These are phyloP conservation scores for Agrochola circellaris DNA, from an alignment of 2,888 invertebrate genomes.

Conservation along the genomic window DNA sequence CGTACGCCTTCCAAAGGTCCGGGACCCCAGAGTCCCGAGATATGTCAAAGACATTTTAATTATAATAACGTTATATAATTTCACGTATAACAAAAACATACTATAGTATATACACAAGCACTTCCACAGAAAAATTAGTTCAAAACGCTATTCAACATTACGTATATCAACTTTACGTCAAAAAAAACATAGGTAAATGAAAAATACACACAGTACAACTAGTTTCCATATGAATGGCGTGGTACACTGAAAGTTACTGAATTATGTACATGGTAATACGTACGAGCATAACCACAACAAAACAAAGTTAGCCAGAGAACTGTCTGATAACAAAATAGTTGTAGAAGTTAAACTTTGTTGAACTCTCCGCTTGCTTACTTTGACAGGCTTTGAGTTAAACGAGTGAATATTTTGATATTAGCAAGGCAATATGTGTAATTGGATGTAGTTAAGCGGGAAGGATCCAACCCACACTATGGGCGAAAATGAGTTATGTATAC, in stretches of 20 bases:
- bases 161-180: neutral
- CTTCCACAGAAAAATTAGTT: neutral
- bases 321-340: constrained; percentile 24
- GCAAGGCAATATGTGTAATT: too few species aligned
- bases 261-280: constrained; percentile 28
- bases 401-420: neutral
- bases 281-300: constrained; percentile 12
- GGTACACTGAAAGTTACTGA: constrained; percentile 29
- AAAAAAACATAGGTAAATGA: neutral
- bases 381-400: neutral
- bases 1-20: too few species aligned
- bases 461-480: too few species aligned
- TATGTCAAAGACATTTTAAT: too few species aligned
- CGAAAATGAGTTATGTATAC: too few species aligned
- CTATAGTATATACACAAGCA: neutral
- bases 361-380: neutral
- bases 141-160: neutral
- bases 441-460: too few species aligned
- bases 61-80: too few species aligned
- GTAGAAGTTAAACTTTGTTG: constrained; percentile 34
- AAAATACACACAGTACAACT: neutral
- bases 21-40: too few species aligned
- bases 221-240: constrained; percentile 13
- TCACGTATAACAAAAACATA: neutral
- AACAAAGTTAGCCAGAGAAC: constrained; percentile 33